Evolutionary conservation across 1,140 invertebrate genomes (phyloP).

Genomic region (Triops cancriformis): DNA sequence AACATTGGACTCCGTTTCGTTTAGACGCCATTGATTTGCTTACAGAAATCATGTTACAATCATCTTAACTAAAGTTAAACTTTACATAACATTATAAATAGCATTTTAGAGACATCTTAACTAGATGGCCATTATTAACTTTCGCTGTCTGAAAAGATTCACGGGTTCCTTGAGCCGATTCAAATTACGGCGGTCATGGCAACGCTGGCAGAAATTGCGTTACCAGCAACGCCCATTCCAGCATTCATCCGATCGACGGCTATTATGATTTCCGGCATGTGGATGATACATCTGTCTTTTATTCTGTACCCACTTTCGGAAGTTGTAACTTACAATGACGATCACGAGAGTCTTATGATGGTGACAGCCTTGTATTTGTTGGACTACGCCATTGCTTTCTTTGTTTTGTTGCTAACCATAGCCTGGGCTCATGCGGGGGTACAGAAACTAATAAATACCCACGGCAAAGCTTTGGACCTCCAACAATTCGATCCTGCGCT

Average conservation of each 20-base stretch:
- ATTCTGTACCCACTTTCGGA: neutral
- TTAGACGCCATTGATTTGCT: too few species aligned
- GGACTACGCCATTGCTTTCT: neutral
- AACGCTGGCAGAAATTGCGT: neutral
- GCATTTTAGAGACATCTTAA: too few species aligned
- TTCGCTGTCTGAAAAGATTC: neutral
- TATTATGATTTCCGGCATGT: neutral
- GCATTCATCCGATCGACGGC: neutral
- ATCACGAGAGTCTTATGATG: neutral
- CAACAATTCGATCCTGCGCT: neutral
- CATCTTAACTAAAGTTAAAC: too few species aligned
- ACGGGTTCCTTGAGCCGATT: neutral
- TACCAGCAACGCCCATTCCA: neutral
- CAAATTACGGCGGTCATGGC: neutral
- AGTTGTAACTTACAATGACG: neutral
- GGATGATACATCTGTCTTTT: neutral
- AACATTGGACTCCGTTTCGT: too few species aligned
- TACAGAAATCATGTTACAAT: too few species aligned
- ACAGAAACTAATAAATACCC: neutral
- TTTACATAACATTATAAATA: too few species aligned
- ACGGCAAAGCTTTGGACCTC: neutral
- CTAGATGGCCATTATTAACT: too few species aligned
- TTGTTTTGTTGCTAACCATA: neutral
- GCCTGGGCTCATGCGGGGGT: neutral
- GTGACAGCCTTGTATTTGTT: neutral